Conservation (phyloP, 2,797 vertebrate genomes). For the Potorous gilbertii region DNA sequence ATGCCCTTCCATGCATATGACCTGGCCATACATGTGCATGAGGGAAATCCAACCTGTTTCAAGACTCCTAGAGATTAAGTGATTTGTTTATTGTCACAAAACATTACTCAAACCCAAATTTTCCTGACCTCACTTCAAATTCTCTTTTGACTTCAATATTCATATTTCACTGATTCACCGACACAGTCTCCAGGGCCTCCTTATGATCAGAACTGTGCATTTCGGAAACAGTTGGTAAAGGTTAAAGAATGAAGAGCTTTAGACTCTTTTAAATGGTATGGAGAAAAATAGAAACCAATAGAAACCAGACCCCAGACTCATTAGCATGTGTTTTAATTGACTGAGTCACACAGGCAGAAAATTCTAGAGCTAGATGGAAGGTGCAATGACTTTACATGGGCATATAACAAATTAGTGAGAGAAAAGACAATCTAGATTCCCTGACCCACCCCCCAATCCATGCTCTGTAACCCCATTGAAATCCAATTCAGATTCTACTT, state of each 20-base stretch:
- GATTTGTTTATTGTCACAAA: background rate
- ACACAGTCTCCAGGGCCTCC: background rate
- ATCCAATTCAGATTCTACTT: background rate
- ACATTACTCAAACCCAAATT: background rate
- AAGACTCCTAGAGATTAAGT: background rate
- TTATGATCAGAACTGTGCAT: background rate
- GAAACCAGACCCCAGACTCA: background rate
- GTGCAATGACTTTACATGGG: background rate
- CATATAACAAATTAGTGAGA: background rate
- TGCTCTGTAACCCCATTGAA: background rate
- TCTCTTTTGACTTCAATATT: conserved; percentile 20
- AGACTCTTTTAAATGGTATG: background rate
- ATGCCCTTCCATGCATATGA: background rate
- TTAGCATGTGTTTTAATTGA: background rate
- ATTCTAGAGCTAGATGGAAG: background rate
- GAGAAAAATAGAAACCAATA: background rate
- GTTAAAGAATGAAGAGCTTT: background rate
- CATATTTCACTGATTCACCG: background rate
- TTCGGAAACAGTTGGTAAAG: background rate
- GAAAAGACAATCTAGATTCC: background rate
- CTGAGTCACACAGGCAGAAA: background rate
- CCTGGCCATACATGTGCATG: background rate
- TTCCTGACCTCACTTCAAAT: background rate
- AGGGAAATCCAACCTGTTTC: background rate
- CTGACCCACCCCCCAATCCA: background rate